Percentiles rank a stretch among this genome's conserved stretches.
Evolutionary conservation across 2,797 vertebrate species (phyloP).

Genomic region (Sibirionetta formosa): DNA sequence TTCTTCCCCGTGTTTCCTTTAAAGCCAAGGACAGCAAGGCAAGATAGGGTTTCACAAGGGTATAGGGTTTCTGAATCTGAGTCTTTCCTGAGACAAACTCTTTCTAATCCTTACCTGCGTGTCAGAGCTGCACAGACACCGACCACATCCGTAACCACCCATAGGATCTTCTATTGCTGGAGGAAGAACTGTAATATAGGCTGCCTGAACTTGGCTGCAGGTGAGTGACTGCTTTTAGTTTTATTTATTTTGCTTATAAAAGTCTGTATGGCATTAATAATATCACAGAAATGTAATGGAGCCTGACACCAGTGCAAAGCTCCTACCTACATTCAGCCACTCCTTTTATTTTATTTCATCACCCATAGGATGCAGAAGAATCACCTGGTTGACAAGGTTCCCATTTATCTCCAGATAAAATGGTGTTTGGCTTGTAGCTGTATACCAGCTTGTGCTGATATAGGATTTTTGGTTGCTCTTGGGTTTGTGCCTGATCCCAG

Average conservation of each 20-base stretch:
- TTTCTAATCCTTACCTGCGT: constrained; percentile 60
- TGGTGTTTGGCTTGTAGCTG: background rate
- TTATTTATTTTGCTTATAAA: background rate
- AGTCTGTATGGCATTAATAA: accelerated
- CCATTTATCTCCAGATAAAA: background rate
- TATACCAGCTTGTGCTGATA: background rate
- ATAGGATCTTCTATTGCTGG: background rate
- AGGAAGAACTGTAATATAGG: background rate
- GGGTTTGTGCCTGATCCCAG: constrained; percentile 36
- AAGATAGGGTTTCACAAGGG: constrained; percentile 62
- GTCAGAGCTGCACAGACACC: background rate
- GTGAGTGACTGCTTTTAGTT: constrained; percentile 48
- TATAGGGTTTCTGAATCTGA: constrained; percentile 78
- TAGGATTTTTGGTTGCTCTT: background rate
- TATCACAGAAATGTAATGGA: accelerated
- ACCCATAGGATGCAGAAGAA: background rate
- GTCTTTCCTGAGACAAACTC: constrained; percentile 73
- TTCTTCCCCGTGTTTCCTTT: constrained; percentile 48
- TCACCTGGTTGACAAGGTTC: background rate
- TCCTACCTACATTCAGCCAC: background rate
- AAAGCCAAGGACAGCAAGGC: constrained; percentile 59
- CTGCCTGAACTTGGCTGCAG: background rate
- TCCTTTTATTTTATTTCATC: background rate
- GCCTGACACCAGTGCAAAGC: background rate
- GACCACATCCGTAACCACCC: background rate